Conservation (phyloP, 2,797 vertebrate species). For the Coreius guichenoti region DNA sequence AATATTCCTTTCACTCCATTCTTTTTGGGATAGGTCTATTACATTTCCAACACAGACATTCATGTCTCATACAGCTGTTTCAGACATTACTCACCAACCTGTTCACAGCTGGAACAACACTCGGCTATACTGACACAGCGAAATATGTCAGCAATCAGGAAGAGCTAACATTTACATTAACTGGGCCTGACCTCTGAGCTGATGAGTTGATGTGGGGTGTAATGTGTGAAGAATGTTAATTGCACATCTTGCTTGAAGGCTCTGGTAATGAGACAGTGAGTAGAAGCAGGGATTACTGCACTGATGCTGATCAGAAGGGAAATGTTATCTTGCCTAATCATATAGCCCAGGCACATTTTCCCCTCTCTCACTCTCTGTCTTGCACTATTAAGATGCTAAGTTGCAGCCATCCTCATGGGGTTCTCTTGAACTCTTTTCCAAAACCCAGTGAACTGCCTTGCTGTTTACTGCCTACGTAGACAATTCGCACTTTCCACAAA, state of each 20-base stretch:
- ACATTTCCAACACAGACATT: neutral
- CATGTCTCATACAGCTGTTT: neutral
- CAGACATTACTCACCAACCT: conserved; percentile 8
- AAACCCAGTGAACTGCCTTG: neutral
- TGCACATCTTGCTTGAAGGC: conserved; percentile 21
- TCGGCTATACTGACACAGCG: neutral
- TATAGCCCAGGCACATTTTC: conserved; percentile 2
- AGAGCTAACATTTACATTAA: conserved; percentile 27
- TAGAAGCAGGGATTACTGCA: conserved; percentile 35
- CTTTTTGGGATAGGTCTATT: neutral
- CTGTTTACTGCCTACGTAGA: neutral
- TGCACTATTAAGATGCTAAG: conserved; percentile 24
- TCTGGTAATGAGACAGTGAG: conserved; percentile 37
- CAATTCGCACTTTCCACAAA: neutral
- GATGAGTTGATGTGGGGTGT: conserved; percentile 14
- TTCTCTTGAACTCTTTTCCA: conserved; percentile 34
- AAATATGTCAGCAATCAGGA: conserved; percentile 21
- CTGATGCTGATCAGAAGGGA: conserved; percentile 30
- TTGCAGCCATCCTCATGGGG: neutral
- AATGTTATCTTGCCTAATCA: conserved; percentile 30
- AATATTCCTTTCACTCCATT: neutral
- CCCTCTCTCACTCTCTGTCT: neutral
- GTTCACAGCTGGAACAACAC: conserved; percentile 13
- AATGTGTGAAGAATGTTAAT: conserved; percentile 39
- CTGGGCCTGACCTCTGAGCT: conserved; percentile 18